Conservation (phyloP, 2,113 vertebrate genomes). For the Tretioscincus oriximinensis region DNA sequence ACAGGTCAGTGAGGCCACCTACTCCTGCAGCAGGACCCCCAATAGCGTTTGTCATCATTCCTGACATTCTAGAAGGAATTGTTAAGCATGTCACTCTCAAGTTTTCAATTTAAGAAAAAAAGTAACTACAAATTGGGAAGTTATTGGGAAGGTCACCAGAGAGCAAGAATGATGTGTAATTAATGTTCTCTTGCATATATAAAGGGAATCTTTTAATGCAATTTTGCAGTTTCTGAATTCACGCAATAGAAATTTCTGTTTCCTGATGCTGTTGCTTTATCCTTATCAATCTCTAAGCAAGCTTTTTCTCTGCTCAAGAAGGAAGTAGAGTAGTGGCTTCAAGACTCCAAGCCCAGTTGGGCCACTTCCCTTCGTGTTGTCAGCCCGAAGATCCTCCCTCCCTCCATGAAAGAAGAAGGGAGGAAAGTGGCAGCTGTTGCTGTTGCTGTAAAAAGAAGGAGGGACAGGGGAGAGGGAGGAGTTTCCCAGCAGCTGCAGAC, state of each 20-base stretch:
- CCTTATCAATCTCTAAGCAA: not conserved
- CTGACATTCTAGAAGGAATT: constrained; percentile 85
- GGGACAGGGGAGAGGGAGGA: too few species aligned
- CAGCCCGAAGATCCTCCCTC: too few species aligned
- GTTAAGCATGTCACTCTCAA: not conserved
- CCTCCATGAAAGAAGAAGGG: too few species aligned
- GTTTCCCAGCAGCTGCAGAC: not conserved
- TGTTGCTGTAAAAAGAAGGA: too few species aligned
- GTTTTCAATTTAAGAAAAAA: too few species aligned
- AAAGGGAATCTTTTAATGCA: not conserved
- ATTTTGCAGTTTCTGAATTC: not conserved
- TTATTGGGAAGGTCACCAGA: not conserved
- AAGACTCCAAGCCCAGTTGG: too few species aligned
- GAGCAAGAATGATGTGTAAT: not conserved
- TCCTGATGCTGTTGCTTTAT: not conserved
- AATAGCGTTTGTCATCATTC: constrained; percentile 97
- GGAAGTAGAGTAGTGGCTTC: too few species aligned
- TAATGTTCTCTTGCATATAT: not conserved
- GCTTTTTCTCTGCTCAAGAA: too few species aligned
- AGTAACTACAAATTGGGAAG: too few species aligned
- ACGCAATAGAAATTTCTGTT: not conserved
- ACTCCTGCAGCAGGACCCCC: constrained; percentile 91
- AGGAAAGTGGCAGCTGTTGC: too few species aligned
- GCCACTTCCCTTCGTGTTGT: too few species aligned
- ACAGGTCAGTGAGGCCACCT: constrained; percentile 92